Evolutionary conservation across 1,140 invertebrate genomes (phyloP), one percentile per base, ranked within the genome.

Genomic region (Drosophila arawakana): DNA sequence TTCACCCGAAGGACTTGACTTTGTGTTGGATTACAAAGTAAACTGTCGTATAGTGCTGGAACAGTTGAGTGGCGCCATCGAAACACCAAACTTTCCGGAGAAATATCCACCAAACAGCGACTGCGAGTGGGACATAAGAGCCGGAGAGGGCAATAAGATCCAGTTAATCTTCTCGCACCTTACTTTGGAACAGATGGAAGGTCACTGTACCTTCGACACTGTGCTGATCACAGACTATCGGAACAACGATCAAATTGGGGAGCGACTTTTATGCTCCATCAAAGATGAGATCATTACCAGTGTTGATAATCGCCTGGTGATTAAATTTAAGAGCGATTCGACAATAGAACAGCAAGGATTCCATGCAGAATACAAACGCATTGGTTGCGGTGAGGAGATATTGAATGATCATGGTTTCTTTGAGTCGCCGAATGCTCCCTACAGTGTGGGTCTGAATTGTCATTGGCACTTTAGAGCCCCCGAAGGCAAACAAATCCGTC

Each of bases 61-160:
- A 0, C 34, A 66, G 11, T 9, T 80, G 34, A 50, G 55, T 10
- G 91, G 91, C 18, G 73, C 90, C 7, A 94, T 97, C 18, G 94
- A 95, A 62, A 96, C 96, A 21, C 96, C 96, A 1, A 95, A 95
- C 68, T 97, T 96, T 78, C 96, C 96, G 0, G 91, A 94, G 13
- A 76, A 88, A 1, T 96, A 96, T 92, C 93, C 94, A 5, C 76
- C 93, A 4, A 84, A 93, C 50, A 84, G 93, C 1, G 93, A 95
- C 69, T 98, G 98, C 90, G 93, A 94, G 9, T 98, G 97, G 97
- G 94, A 93, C 10, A 96, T 98, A 50, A 93, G 93, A 10, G 96
- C 94, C 41, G 93, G 93, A 5, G 96, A 95, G 1, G 93, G 94
- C 55, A 96, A 96, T 79, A 95, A 93, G 84, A 94, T 98, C 1